Conservation (phyloP, 2,113 vertebrate genomes). For the Trematocara nigrifrons region DNA sequence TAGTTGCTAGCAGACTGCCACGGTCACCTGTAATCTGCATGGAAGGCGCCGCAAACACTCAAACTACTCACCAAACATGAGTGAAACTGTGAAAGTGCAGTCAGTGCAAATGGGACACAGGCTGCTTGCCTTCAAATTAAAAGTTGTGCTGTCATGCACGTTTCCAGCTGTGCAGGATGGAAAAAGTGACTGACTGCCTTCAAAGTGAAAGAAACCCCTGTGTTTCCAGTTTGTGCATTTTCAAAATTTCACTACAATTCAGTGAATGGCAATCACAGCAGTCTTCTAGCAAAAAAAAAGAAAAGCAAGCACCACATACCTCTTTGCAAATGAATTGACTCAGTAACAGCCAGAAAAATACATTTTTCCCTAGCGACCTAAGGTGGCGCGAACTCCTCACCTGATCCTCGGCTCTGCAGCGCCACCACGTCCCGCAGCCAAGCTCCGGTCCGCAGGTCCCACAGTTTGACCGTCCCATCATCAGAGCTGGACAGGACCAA, state of each 20-base stretch:
- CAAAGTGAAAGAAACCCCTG: not conserved
- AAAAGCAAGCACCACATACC: not conserved
- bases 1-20: not conserved
- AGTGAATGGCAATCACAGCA: not conserved
- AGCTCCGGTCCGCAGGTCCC: constrained; percentile 95
- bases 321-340: not conserved
- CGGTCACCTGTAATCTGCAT: not conserved
- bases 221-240: not conserved
- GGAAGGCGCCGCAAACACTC: not conserved
- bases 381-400: not conserved
- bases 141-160: not conserved
- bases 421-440: constrained; percentile 96
- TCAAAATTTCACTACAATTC: not conserved
- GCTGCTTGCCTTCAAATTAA: not conserved
- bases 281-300: rapidly evolving
- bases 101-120: not conserved
- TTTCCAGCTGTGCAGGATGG: not conserved
- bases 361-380: rapidly evolving
- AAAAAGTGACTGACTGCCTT: not conserved
- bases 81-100: not conserved
- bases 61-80: not conserved
- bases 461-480: constrained; percentile 97
- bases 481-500: constrained; percentile 98
- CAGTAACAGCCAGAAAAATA: not conserved
- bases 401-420: constrained; percentile 87